Evolutionary conservation across 2,888 invertebrate genomes (phyloP).

Genomic region (Aphrophora alni): DNA sequence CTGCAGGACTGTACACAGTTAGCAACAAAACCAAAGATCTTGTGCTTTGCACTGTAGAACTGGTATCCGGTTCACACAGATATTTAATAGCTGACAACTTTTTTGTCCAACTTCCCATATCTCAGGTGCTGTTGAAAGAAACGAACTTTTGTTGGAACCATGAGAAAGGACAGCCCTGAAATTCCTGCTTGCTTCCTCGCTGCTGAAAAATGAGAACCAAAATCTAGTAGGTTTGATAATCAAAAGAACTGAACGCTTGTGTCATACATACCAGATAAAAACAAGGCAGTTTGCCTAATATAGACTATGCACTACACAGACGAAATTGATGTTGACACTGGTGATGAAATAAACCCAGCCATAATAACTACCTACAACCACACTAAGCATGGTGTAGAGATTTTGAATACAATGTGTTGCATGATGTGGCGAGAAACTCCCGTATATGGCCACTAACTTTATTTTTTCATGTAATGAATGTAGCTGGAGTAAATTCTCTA

Average conservation of each 20-base stretch:
- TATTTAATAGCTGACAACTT: slow-evolving; percentile 21
- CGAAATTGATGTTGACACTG: too few species aligned
- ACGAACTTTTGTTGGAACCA: background rate
- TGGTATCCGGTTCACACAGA: background rate
- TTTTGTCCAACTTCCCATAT: background rate
- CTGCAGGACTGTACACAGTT: slow-evolving; percentile 29
- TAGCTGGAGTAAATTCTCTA: too few species aligned
- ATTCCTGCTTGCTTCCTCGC: slow-evolving; percentile 7
- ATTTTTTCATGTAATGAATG: too few species aligned
- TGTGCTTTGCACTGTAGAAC: slow-evolving; percentile 31
- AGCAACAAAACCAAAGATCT: slow-evolving; percentile 36
- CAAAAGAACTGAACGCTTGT: slow-evolving; percentile 6
- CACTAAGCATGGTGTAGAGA: too few species aligned
- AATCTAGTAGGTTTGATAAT: slow-evolving; percentile 7
- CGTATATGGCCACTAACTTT: too few species aligned
- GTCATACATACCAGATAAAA: slow-evolving; percentile 14
- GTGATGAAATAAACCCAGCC: too few species aligned
- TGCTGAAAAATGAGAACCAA: slow-evolving; percentile 11
- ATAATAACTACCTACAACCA: too few species aligned
- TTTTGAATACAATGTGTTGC: too few species aligned
- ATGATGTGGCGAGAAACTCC: too few species aligned
- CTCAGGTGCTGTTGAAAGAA: background rate
- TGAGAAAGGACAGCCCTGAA: slow-evolving; percentile 10
- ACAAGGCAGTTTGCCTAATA: background rate
- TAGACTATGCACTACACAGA: too few species aligned